Evolutionary conservation across 2,113 vertebrate genomes (phyloP), one percentile per base, ranked within the genome.

Genomic region (Mesoclemmys tuberculata): DNA sequence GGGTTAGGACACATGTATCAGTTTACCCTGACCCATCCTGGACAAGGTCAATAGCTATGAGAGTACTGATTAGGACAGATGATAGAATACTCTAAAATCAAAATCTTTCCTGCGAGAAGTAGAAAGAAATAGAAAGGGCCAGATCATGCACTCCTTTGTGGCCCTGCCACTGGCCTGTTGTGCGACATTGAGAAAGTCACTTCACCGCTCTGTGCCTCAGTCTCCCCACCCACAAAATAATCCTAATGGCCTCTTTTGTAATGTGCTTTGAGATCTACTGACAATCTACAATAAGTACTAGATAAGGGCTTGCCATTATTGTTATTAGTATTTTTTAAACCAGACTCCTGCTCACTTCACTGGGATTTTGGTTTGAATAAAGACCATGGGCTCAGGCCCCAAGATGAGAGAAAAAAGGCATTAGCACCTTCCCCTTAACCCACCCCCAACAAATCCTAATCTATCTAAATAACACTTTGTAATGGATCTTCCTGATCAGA

Each of bases 101-200:
- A 80, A 46, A 79, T 89, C 93, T 92, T 89, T 35, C 87, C 87
- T 85, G 88, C 54, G 87, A 91, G 86, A 96, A 96, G 83, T 71
- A 75, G 91, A 58, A 91, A 93, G 82, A 88, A 96, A 93, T 80
- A 82, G 56, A 93, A 87, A 94, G 87, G 95, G 92, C 88, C 92
- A 96, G 82, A 94, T 93, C 87, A 85, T 89, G 94, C 91, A 88
- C 12, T 71, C 12, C 80, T 92, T 92, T 94, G 19, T 71, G 64
- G 8, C n/a, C 64, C n/a, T 21, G 64, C n/a, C 64, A 71, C n/a
- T 71, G 64, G 64, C 19, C n/a, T 71, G n/a, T n/a, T 71, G 64
- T n/a, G n/a, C 2, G 4, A 71, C 18, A 9, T 35, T 22, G 19
- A n/a, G n/a, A 38, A 71, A 71, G n/a, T 38, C 19, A 71, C 8